Evolutionary conservation across 2,113 vertebrate species (phyloP).

Genomic region (Chunga burmeisteri): DNA sequence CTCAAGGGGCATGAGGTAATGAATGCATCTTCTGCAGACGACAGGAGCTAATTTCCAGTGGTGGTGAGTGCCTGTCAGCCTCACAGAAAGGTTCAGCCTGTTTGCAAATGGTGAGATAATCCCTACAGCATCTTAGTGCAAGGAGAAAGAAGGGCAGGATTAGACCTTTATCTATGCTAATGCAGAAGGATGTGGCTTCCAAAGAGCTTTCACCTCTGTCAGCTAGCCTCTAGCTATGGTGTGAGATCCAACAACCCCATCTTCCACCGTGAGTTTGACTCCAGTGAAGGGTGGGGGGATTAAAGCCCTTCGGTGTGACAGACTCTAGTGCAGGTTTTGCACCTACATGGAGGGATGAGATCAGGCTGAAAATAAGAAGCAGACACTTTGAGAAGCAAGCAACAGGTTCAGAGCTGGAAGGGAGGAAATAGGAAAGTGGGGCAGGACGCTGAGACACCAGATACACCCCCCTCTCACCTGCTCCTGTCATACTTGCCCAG

Average conservation of each 20-base stretch:
- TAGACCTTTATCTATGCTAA: not conserved
- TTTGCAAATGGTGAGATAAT: not conserved
- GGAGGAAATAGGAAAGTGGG: not conserved
- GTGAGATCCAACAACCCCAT: not conserved
- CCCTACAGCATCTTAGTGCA: not conserved
- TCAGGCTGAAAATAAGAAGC: not conserved
- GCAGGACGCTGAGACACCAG: not conserved
- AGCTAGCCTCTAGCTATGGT: not conserved
- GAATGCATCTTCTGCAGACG: not conserved
- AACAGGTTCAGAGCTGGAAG: not conserved
- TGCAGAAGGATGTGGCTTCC: not conserved
- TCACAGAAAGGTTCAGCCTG: not conserved
- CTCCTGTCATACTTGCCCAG: not conserved
- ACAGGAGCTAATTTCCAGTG: not conserved
- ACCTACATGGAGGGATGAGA: fast-evolving
- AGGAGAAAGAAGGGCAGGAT: not conserved
- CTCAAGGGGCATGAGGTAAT: not conserved
- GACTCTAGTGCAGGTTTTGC: not conserved
- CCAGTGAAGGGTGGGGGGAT: not conserved
- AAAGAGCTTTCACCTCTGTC: not conserved
- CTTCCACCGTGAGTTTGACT: not conserved
- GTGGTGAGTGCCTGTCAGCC: not conserved
- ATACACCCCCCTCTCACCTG: not conserved
- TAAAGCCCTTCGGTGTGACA: not conserved
- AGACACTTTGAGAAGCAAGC: not conserved